A percentile compares a stretch with the other conserved stretches of the same genome.
These are phyloP conservation scores for Ceratina australensis DNA, from an alignment of 1,140 invertebrate species.

Conservation along the genomic window DNA sequence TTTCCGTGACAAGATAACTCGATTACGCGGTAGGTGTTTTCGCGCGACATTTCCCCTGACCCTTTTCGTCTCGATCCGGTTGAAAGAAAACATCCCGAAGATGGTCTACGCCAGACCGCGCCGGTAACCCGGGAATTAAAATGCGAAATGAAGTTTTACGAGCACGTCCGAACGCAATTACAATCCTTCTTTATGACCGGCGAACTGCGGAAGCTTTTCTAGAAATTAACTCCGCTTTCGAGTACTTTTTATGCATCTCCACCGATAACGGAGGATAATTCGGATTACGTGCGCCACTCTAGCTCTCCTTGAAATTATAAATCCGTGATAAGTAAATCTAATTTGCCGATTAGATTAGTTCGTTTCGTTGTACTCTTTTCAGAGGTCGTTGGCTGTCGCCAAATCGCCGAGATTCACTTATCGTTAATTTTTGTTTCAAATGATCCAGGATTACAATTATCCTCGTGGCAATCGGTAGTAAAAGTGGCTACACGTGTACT, in stretches of 20 bases:
- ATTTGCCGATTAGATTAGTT: too few species aligned
- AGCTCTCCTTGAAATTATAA: neutral
- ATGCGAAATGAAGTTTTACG: constrained; percentile 32
- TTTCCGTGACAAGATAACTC: neutral
- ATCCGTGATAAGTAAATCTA: too few species aligned
- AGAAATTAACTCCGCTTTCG: constrained; percentile 35
- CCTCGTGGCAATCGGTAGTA: too few species aligned
- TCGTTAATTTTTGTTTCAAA: too few species aligned
- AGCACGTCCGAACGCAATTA: constrained; percentile 24
- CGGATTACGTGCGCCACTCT: neutral
- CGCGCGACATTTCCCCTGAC: neutral
- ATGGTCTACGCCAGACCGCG: neutral
- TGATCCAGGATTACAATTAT: too few species aligned
- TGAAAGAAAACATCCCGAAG: constrained; percentile 38
- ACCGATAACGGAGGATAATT: neutral
- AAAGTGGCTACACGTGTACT: too few species aligned
- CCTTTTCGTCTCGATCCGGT: constrained; percentile 1
- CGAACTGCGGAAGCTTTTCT: constrained; percentile 8
- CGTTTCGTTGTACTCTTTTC: too few species aligned
- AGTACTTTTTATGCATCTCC: constrained; percentile 1
- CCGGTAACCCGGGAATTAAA: neutral
- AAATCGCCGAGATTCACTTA: too few species aligned
- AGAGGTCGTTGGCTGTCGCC: too few species aligned
- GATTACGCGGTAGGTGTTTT: neutral
- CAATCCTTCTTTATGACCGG: constrained; percentile 29